These are phyloP conservation scores for Melanerpes aurifrons DNA, from an alignment of 2,113 vertebrate genomes.

Conservation along the genomic window DNA sequence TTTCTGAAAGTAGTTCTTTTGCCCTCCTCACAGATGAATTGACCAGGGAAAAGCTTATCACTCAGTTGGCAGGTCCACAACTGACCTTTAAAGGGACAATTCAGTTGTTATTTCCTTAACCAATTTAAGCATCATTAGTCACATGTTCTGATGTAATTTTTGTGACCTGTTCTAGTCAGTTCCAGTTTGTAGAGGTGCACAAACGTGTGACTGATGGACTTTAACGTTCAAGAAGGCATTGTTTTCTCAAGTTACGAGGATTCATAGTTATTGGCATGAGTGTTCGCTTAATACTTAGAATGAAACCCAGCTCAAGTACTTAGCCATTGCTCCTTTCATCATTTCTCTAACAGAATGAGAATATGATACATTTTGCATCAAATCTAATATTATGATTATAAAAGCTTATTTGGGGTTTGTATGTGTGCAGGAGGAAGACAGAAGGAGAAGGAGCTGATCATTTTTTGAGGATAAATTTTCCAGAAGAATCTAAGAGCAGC, in stretches of 20 bases:
- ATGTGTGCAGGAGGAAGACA: background rate
- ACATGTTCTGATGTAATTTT: background rate
- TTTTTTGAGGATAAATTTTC: background rate
- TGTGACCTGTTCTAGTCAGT: background rate
- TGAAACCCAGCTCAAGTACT: background rate
- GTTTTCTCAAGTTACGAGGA: background rate
- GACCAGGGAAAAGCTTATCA: background rate
- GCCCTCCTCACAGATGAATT: background rate
- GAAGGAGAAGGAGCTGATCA: background rate
- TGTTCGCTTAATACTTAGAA: background rate
- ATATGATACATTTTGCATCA: background rate
- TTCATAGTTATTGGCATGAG: background rate
- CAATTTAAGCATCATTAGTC: background rate
- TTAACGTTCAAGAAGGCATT: background rate
- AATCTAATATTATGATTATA: background rate
- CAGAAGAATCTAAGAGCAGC: background rate
- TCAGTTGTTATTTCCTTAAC: background rate
- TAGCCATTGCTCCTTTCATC: background rate
- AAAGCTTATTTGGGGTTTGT: background rate
- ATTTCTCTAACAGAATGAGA: background rate
- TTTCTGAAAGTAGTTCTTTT: slow-evolving; percentile 2
- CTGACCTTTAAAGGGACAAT: background rate
- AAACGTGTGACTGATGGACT: background rate
- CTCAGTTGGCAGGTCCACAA: background rate
- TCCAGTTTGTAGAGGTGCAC: background rate